Evolutionary conservation across 2,888 invertebrate species (phyloP).

Genomic region (Caenorhabditis angaria): DNA sequence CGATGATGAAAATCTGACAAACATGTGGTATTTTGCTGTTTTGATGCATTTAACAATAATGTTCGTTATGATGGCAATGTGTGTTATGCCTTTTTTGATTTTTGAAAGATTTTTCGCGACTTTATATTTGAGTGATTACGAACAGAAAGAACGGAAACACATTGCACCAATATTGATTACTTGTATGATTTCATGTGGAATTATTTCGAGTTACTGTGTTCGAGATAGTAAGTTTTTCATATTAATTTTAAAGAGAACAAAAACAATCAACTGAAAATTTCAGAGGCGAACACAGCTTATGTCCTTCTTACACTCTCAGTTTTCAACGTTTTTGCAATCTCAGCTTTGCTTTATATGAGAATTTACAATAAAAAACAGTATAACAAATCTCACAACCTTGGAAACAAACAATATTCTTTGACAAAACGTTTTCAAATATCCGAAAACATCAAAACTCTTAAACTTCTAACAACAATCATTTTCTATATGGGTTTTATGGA

Average conservation of each 20-base stretch:
- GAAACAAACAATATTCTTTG: constrained; percentile 19
- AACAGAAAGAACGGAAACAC: constrained; percentile 19
- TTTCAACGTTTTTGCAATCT: constrained; percentile 15
- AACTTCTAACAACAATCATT: constrained; percentile 31
- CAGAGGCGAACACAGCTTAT: neutral
- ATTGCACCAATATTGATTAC: constrained; percentile 13
- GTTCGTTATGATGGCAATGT: neutral
- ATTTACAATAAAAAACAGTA: constrained; percentile 9
- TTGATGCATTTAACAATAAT: neutral
- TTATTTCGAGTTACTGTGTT: neutral
- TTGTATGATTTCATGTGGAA: neutral
- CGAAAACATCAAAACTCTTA: constrained; percentile 16
- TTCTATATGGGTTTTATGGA: constrained; percentile 36
- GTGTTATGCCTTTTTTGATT: neutral
- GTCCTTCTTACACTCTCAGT: constrained; percentile 14
- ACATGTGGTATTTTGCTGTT: neutral
- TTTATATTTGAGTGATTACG: constrained; percentile 11
- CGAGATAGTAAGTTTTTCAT: neutral
- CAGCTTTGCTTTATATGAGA: constrained; percentile 12
- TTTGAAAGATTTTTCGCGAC: constrained; percentile 18
- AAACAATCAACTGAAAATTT: neutral
- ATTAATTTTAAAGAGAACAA: neutral
- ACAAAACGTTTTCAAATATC: constrained; percentile 28
- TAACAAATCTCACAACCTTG: constrained; percentile 3
- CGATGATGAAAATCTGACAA: constrained; percentile 3